These are phyloP conservation scores for Tribolium freemani DNA, from an alignment of 2,888 invertebrate species.

Conservation along the genomic window DNA sequence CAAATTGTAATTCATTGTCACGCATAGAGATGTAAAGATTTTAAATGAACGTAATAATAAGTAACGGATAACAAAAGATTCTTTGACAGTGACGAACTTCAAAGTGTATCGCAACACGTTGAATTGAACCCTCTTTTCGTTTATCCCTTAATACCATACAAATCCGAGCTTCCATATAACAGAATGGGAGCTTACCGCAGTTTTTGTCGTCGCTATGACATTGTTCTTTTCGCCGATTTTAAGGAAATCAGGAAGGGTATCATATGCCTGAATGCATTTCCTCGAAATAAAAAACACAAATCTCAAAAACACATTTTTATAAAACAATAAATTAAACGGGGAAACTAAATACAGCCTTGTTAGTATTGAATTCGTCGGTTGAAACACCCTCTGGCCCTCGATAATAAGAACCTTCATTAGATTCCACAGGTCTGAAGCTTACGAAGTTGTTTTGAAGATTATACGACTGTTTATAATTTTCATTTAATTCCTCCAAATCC, in stretches of 20 bases:
- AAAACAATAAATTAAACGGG: constrained; percentile 31
- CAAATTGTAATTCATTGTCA: constrained; percentile 67
- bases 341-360: constrained; percentile 30
- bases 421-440: constrained; percentile 25
- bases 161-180: constrained; percentile 65
- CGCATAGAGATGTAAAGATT: constrained; percentile 62
- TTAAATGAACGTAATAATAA: constrained; percentile 68
- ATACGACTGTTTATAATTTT: constrained; percentile 37
- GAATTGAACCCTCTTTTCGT: constrained; percentile 62
- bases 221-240: constrained; percentile 63
- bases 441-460: constrained; percentile 35
- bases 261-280: constrained; percentile 26
- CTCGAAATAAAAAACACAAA: constrained; percentile 16
- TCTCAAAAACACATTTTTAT: not conserved
- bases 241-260: constrained; percentile 55
- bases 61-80: constrained; percentile 68
- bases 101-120: constrained; percentile 66
- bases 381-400: constrained; percentile 3
- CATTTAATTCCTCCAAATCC: constrained; percentile 62
- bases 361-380: constrained; percentile 5
- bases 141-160: constrained; percentile 67
- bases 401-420: constrained; percentile 38
- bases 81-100: constrained; percentile 67
- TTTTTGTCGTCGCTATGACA: constrained; percentile 61
- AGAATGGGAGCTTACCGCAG: constrained; percentile 66